Evolutionary conservation across 1,140 invertebrate species (phyloP).

Genomic region (Hypsibius dujardini): DNA sequence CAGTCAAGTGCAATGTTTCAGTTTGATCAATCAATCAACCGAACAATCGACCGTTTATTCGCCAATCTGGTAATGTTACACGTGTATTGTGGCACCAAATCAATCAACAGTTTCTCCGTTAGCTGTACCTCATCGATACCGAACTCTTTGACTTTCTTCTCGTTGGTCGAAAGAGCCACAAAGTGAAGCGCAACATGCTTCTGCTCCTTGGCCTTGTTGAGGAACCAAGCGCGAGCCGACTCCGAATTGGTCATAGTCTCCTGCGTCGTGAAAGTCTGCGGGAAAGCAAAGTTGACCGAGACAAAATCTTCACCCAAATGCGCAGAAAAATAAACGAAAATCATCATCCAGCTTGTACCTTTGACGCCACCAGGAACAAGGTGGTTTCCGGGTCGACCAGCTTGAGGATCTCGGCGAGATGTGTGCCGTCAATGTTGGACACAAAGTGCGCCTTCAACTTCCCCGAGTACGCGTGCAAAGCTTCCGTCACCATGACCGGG

Average conservation of each 20-base stretch:
- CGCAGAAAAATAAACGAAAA: too few relatives aligned
- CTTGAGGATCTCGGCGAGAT: conserved; percentile 80
- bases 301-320: too few relatives aligned
- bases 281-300: conserved; percentile 18
- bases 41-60: too few relatives aligned
- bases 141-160: conserved; percentile 75
- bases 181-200: conserved; percentile 82
- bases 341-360: conserved; percentile 34
- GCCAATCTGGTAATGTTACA: too few relatives aligned
- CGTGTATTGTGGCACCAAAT: too few relatives aligned
- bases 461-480: conserved; percentile 70
- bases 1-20: too few relatives aligned
- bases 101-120: too few relatives aligned
- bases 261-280: conserved; percentile 84
- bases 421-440: conserved; percentile 97
- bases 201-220: conserved; percentile 65
- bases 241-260: conserved; percentile 98
- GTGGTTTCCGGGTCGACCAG: conserved; percentile 77
- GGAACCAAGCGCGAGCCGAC: conserved; percentile 87
- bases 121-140: conserved; percentile 59
- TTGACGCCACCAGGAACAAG: conserved; percentile 94
- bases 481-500: conserved; percentile 96
- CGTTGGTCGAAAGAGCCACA: conserved; percentile 90
- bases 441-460: conserved; percentile 89
- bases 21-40: too few relatives aligned